phyloP scores from a whole-genome alignment of 1,140 invertebrate genomes.

The Mycetomoellerius zeteki region DNA sequence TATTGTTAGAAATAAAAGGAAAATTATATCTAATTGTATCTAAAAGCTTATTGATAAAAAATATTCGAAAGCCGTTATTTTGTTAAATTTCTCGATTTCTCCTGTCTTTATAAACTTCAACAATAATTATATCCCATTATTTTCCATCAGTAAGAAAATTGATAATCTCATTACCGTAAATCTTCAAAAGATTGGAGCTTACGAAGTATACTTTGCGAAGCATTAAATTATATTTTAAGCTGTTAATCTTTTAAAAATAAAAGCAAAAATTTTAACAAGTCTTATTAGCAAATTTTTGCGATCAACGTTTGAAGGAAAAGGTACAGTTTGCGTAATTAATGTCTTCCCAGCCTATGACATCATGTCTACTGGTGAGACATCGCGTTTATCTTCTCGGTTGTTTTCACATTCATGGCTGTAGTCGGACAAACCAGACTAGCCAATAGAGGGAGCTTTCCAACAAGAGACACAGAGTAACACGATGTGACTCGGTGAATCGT shows the following conservation, averaged over 20 bases:
- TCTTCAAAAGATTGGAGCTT: neutral
- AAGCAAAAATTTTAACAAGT: neutral
- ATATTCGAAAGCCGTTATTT: neutral
- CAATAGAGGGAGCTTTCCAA: no score
- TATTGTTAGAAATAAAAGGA: neutral
- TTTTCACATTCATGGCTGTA: no score
- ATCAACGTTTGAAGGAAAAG: neutral
- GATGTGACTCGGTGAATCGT: no score
- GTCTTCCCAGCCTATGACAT: no score
- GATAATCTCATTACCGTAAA: neutral
- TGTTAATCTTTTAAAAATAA: constrained; percentile 1
- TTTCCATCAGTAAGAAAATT: neutral
- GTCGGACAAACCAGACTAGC: no score
- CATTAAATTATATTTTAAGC: neutral
- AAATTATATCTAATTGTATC: neutral
- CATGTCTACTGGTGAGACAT: no score
- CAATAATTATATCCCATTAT: neutral
- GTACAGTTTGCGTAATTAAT: no score
- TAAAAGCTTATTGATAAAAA: neutral
- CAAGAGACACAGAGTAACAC: no score
- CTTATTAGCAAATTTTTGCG: neutral
- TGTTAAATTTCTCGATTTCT: neutral
- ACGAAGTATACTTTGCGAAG: neutral
- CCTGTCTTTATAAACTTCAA: neutral
- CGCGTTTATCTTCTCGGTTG: no score